These are phyloP conservation scores for Aphaenogaster ashmeadi DNA, from an alignment of 1,140 invertebrate genomes.

Conservation along the genomic window DNA sequence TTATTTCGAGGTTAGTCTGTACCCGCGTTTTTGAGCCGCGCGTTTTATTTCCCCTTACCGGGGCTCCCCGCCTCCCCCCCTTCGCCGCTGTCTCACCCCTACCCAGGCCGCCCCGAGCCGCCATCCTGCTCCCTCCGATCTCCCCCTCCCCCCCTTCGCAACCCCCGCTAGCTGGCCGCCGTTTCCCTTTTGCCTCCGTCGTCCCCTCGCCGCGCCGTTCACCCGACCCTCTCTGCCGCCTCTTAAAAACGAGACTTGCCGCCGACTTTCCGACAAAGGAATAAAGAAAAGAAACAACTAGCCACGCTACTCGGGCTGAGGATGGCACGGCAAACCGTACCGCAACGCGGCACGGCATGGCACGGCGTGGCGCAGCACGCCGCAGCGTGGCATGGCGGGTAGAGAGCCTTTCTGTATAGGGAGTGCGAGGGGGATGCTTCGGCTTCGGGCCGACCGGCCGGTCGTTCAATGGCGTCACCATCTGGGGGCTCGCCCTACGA, in stretches of 20 bases:
- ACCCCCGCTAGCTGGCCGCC: slow-evolving; percentile 76
- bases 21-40: slow-evolving; percentile 80
- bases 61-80: slow-evolving; percentile 31
- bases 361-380: slow-evolving; percentile 69
- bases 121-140: slow-evolving; percentile 66
- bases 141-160: slow-evolving; percentile 58
- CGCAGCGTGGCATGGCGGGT: slow-evolving; percentile 77
- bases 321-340: slow-evolving; percentile 82
- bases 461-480: slow-evolving; percentile 80
- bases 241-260: slow-evolving; percentile 85
- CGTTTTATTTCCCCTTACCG: slow-evolving; percentile 82
- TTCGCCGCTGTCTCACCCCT: neutral
- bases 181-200: slow-evolving; percentile 80
- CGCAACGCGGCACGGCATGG: slow-evolving; percentile 57
- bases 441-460: slow-evolving; percentile 45
- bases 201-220: slow-evolving; percentile 9
- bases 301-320: slow-evolving; percentile 83
- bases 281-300: slow-evolving; percentile 87
- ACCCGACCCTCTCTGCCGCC: slow-evolving; percentile 63
- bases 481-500: slow-evolving; percentile 1
- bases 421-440: slow-evolving; percentile 71
- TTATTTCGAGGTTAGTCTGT: slow-evolving; percentile 81
- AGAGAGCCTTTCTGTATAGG: slow-evolving; percentile 77
- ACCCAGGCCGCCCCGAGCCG: slow-evolving; percentile 41
- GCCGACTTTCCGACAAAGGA: slow-evolving; percentile 87